phyloP scores from a whole-genome alignment of 2,113 vertebrate genomes.

The Boulengerochromis microlepis region DNA sequence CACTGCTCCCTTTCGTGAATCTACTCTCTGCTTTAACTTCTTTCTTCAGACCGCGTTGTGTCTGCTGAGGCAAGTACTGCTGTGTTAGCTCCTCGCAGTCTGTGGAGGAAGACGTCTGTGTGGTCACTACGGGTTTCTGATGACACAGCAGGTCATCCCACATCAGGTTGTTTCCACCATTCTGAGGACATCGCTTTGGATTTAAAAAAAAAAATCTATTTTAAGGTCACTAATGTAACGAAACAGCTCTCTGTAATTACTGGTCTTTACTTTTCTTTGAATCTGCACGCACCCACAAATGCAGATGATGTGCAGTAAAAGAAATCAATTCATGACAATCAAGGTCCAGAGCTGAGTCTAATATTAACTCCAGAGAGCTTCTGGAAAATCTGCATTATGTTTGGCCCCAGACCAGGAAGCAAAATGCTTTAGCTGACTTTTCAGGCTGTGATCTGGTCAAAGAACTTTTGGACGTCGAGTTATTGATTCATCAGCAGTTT shows the following conservation, averaged over 20 bases:
- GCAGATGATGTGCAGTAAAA: neutral
- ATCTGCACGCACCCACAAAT: neutral
- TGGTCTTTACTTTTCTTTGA: neutral
- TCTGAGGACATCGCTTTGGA: neutral
- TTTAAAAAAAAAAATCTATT: accelerated
- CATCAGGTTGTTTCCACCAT: neutral
- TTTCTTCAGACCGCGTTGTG: neutral
- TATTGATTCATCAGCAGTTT: conserved; percentile 4
- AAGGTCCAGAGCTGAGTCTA: neutral
- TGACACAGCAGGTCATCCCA: neutral
- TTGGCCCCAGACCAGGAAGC: neutral
- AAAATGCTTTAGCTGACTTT: neutral
- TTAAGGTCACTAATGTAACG: neutral
- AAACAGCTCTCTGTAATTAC: neutral
- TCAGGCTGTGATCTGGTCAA: neutral
- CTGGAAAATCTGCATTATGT: neutral
- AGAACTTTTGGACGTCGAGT: neutral
- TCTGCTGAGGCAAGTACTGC: neutral
- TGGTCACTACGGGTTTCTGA: neutral
- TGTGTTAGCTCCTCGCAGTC: neutral
- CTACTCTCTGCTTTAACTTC: neutral
- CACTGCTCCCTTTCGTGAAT: neutral
- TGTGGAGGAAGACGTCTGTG: neutral
- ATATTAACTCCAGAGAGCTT: neutral
- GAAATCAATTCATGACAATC: neutral